Evolutionary conservation across 2,113 vertebrate genomes (phyloP).

Genomic region (Apodemus speciosus): DNA sequence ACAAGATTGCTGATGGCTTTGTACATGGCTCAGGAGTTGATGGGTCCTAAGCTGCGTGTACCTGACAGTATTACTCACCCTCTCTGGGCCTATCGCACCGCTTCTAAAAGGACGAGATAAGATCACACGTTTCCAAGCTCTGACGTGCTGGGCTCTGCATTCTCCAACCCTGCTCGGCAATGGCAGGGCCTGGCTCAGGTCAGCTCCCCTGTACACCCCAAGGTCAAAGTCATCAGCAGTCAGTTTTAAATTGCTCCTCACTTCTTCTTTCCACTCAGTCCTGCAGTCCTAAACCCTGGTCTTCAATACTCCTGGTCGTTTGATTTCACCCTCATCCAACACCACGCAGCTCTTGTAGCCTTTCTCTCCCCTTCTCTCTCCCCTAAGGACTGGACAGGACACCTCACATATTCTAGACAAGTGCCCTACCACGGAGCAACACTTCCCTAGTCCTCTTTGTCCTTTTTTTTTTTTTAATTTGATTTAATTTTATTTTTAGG

Average conservation of each 20-base stretch:
- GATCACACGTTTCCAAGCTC: not conserved
- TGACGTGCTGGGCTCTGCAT: fast-evolving
- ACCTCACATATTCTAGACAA: not conserved
- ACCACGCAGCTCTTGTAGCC: not conserved
- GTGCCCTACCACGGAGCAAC: not conserved
- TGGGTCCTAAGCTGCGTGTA: not conserved
- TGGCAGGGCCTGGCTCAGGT: not conserved
- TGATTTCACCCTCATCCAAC: not conserved
- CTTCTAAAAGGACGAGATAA: not conserved
- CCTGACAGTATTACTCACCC: not conserved
- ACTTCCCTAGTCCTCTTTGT: not conserved
- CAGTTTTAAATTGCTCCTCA: not conserved
- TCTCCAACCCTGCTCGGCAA: not conserved
- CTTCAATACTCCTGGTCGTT: not conserved
- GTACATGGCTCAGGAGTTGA: not conserved
- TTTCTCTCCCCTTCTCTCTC: not conserved
- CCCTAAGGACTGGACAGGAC: too few species aligned
- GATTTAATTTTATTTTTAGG: not conserved
- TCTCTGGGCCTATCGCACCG: not conserved
- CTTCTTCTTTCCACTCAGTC: not conserved
- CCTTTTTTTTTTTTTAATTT: not conserved
- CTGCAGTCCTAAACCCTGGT: not conserved
- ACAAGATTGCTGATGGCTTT: not conserved
- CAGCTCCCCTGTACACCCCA: not conserved
- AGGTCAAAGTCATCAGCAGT: not conserved